phyloP scores from a whole-genome alignment of 2,113 vertebrate genomes.

The Campylomormyrus tamandua region DNA sequence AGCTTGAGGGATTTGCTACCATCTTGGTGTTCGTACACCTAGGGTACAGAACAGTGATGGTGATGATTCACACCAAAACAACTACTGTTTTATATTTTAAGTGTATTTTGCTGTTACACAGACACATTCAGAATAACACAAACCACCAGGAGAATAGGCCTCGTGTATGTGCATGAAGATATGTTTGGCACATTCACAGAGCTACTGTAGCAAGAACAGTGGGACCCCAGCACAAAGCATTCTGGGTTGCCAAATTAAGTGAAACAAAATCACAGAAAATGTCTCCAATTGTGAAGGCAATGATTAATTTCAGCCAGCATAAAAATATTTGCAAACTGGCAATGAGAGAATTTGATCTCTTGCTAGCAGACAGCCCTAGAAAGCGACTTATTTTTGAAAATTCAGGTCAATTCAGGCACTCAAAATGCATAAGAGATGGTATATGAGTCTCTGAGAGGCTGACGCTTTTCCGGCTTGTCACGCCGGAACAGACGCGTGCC shows the following conservation, averaged over 20 bases:
- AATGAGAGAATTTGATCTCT: background rate
- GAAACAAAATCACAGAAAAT: background rate
- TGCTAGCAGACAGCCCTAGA: background rate
- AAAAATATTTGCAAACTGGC: background rate
- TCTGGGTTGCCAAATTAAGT: background rate
- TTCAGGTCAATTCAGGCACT: background rate
- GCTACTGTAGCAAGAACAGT: background rate
- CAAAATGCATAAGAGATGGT: background rate
- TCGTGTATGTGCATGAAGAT: background rate
- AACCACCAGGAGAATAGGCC: background rate
- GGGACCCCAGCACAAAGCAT: background rate
- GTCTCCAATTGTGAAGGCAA: background rate
- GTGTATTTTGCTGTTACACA: background rate
- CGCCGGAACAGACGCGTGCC: background rate
- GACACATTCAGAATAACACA: background rate
- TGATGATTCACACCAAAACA: background rate
- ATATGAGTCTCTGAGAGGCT: background rate
- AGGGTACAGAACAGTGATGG: slow-evolving; percentile 19
- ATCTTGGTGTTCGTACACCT: slow-evolving; percentile 94
- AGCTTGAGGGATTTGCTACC: slow-evolving; percentile 91
- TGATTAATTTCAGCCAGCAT: background rate
- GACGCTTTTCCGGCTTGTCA: background rate
- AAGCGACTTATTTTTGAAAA: background rate
- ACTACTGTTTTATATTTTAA: background rate
- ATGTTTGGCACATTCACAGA: background rate